Base-by-base conservation (phyloP, 1,140 invertebrate genomes). In the Drosophila athabasca region DNA sequence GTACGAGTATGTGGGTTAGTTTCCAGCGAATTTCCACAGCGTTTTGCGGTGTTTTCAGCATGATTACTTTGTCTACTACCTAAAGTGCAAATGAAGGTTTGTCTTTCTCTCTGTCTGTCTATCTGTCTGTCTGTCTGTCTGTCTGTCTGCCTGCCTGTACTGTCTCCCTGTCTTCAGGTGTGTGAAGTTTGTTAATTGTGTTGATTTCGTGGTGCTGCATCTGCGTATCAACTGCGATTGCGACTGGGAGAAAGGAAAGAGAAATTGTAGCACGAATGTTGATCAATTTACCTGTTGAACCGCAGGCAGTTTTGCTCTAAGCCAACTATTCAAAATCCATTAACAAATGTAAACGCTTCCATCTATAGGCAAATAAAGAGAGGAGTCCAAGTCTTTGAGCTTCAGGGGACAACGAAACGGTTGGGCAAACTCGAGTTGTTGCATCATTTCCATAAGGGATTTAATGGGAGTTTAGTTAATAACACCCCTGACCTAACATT, bases 11-110 rank as follows among this genome's bases (percentile, higher is more conserved):
- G 66, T 46, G 43, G n/a, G 24, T 54, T 19, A 57, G 66, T 50
- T 68, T 57, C 31, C 66, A 57, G 46, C 66, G 22, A 55, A 69
- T 60, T 71, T 67, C 54, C 49, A 49, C 72, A 45, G 57, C 57
- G 46, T 60, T 60, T 60, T 55, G 71, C 54, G 71, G 72, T 76
- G 48, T 76, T 76, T 74, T 76, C 15, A 75, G 72, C 55, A 76
- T 75, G 71, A 76, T 76, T 76, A 76, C 72, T 76, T 75, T 76
- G 72, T 76, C 71, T 75, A 59, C 45, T 60, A 48, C 19, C 46
- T 35, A 49, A 66, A 74, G 70, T 74, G 70, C 60, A 74, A 74
- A 74, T 66, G 71, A 74, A 74, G 62, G 45, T 53, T 53, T 58
- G 69, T 61, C 67, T 39, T 26, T 19, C 26, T 51, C 22, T 4